These are phyloP conservation scores for Periplaneta americana DNA, from an alignment of 1,140 invertebrate genomes.

Conservation along the genomic window DNA sequence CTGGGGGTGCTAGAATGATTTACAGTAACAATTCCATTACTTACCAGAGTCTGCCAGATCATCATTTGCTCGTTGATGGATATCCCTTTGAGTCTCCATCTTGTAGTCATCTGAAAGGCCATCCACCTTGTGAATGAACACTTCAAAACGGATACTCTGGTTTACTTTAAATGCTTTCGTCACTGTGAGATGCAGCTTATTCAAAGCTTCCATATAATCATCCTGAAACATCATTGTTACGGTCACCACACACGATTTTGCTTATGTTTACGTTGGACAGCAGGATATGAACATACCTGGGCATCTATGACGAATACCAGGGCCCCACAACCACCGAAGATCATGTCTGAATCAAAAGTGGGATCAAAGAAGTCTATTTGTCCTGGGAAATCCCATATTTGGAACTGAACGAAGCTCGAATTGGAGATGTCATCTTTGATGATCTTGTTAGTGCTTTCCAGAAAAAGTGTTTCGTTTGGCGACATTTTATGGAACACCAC, in stretches of 20 bases:
- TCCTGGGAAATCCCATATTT: constrained; percentile 99
- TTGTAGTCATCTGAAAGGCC: constrained; percentile 97
- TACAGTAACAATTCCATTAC: constrained; percentile 25
- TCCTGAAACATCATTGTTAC: constrained; percentile 66
- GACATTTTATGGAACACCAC: constrained; percentile 99
- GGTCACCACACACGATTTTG: background rate
- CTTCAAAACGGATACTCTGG: constrained; percentile 96
- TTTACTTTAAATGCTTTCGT: constrained; percentile 95
- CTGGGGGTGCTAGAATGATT: too few species aligned
- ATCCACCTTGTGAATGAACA: constrained; percentile 98
- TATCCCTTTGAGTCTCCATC: constrained; percentile 97
- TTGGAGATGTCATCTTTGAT: constrained; percentile 97
- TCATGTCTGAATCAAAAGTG: constrained; percentile 91
- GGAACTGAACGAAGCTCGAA: constrained; percentile 98
- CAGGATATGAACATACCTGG: constrained; percentile 55
- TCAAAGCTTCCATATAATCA: constrained; percentile 94
- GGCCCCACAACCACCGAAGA: constrained; percentile 92
- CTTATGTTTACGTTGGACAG: background rate
- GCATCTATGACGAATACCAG: constrained; percentile 99
- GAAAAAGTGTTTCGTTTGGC: constrained; percentile 98
- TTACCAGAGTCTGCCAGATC: constrained; percentile 84
- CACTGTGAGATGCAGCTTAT: constrained; percentile 87
- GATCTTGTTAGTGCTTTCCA: constrained; percentile 98
- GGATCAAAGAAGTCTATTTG: constrained; percentile 98
- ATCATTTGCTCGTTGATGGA: constrained; percentile 94